These are phyloP conservation scores for Sarcophilus harrisii DNA, from an alignment of 2,797 vertebrate genomes.

Conservation along the genomic window DNA sequence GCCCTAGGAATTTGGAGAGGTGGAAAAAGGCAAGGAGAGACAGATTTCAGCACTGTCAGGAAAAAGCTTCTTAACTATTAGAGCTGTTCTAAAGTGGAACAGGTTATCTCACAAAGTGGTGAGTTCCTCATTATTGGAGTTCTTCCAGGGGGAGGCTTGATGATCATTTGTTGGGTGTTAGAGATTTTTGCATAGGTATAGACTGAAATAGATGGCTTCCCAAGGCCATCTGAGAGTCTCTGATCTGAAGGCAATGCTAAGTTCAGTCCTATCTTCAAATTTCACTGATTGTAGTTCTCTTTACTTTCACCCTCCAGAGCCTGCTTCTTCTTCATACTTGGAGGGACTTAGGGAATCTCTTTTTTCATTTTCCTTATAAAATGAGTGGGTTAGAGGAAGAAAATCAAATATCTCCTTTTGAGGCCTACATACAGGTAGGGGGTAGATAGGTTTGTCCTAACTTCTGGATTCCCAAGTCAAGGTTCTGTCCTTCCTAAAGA, in stretches of 20 bases:
- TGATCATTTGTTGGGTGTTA: neutral
- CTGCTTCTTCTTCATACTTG: conserved; percentile 32
- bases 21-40: neutral
- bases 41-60: neutral
- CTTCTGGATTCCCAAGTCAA: neutral
- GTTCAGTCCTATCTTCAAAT: neutral
- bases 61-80: neutral
- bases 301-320: neutral
- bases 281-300: neutral
- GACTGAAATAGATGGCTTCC: neutral
- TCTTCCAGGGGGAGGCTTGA: neutral
- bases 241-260: neutral
- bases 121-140: neutral
- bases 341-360: conserved; percentile 1
- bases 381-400: conserved; percentile 47
- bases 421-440: neutral
- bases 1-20: neutral
- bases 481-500: neutral
- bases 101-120: neutral
- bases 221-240: neutral
- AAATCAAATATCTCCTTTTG: neutral
- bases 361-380: conserved; percentile 20
- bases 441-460: neutral
- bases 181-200: neutral
- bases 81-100: neutral